Percentiles rank a stretch among this genome's conserved stretches.
Evolutionary conservation across 1,140 invertebrate genomes (phyloP).

Genomic region (Aleiodes sp.): DNA sequence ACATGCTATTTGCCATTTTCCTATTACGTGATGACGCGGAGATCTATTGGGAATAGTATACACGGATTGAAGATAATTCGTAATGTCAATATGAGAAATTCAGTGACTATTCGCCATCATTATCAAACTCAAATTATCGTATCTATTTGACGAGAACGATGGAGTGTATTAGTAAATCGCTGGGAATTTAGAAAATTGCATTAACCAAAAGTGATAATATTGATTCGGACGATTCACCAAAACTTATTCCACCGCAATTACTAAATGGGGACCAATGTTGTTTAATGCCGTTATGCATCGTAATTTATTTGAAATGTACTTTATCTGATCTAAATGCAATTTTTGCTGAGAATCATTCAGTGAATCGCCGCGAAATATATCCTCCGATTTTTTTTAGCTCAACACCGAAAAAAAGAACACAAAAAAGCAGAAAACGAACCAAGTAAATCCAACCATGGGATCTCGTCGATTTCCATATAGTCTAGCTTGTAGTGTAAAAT

Average conservation of each 20-base stretch:
- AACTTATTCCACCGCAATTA: too few relatives aligned
- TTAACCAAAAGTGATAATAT: too few relatives aligned
- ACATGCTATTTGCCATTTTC: neutral
- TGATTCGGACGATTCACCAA: too few relatives aligned
- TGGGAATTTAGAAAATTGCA: neutral
- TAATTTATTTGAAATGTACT: too few relatives aligned
- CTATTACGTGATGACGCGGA: neutral
- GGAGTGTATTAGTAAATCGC: neutral
- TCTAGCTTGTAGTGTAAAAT: neutral
- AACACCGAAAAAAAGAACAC: too few relatives aligned
- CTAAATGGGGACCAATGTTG: too few relatives aligned
- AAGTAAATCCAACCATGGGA: neutral
- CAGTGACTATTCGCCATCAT: neutral
- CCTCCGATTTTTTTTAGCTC: neutral
- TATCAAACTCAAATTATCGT: neutral
- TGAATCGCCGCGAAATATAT: neutral
- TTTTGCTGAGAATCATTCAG: neutral
- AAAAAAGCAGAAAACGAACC: neutral
- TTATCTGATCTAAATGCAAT: too few relatives aligned
- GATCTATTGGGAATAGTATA: neutral
- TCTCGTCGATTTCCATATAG: constrained; percentile 20
- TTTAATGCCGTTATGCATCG: too few relatives aligned
- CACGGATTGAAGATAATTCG: neutral
- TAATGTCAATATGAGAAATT: constrained; percentile 1
- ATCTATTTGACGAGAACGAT: neutral